Evolutionary conservation across 2,888 invertebrate genomes (phyloP), one percentile per base, ranked within the genome.

Genomic region (Globia sparganii): DNA sequence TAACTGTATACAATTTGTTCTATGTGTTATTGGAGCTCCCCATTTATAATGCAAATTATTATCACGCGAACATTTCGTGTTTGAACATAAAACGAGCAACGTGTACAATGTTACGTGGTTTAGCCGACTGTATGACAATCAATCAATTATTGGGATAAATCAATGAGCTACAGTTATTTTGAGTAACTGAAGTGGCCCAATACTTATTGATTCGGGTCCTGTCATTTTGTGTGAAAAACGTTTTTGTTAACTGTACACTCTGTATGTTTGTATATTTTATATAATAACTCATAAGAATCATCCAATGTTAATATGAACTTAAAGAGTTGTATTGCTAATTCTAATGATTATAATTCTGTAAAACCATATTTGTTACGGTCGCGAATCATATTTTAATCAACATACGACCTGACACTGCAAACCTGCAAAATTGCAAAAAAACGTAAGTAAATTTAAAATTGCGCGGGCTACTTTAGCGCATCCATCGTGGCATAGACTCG

Each of bases 11-110:
- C 83, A 85, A 80, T 79, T 77, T 85, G 65, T 77, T 78, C 59
- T 76, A 71, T 72, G 58, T 77, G 70, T 76, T 83, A 80, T 79
- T 82, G 78, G 79, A 86, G 75, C 78, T 81, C 77, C 67, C 64
- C 77, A 86, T 81, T 82, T 77, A 87, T 87, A 84, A 88, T 84
- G 84, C 84, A 80, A 85, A 84, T 83, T 81, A 85, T 84, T 86
- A 87, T 80, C 81, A 77, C 77, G 79, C 69, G 81, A 84, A 85
- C 80, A 83, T 84, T 84, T 80, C 46, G 58, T 75, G 77, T 83
- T 85, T 77, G 66, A 78, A 75, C 72, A 66, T 75, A 77, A 80
- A 84, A 64, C 66, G 74, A 80, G 61, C 74, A 78, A 21, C 59
- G n/a, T 67, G 49, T 70, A 69, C 62, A 72, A 77, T 74, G 58